Evolutionary conservation across 2,888 invertebrate genomes (phyloP).

Genomic region (Conistra vaccinii): DNA sequence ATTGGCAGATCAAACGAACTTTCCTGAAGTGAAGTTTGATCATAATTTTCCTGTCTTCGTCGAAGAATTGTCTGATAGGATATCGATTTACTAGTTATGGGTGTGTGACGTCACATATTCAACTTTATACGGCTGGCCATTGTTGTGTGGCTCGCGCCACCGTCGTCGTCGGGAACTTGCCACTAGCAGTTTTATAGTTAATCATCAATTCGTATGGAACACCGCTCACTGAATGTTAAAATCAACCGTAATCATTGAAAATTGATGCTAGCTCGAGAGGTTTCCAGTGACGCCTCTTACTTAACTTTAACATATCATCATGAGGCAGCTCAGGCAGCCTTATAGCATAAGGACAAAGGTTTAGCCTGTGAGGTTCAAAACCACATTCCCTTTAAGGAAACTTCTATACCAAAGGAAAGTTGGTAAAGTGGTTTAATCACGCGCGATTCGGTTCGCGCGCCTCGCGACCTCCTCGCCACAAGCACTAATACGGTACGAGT

Average conservation of each 20-base stretch:
- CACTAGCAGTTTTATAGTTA: background rate
- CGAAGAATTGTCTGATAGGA: slow-evolving; percentile 6
- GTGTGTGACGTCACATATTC: slow-evolving; percentile 3
- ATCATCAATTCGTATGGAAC: background rate
- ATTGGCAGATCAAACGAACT: too few species aligned
- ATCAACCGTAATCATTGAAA: background rate
- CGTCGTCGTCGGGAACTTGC: background rate
- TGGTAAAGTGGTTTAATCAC: background rate
- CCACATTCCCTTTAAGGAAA: background rate
- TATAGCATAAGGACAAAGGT: background rate
- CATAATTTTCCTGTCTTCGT: too few species aligned
- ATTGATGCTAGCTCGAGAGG: background rate
- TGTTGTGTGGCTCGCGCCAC: background rate
- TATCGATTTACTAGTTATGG: background rate
- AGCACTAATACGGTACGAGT: background rate
- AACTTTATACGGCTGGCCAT: background rate
- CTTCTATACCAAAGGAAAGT: background rate
- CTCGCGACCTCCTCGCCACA: background rate
- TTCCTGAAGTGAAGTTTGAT: too few species aligned
- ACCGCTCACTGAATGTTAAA: background rate
- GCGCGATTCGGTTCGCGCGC: too few species aligned
- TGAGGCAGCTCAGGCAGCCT: background rate
- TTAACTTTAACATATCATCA: background rate
- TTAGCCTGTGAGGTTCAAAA: background rate
- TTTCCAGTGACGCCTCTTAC: background rate